Evolutionary conservation across 2,113 vertebrate genomes (phyloP), one percentile per base, ranked within the genome.

Genomic region (Leiothrix lutea): DNA sequence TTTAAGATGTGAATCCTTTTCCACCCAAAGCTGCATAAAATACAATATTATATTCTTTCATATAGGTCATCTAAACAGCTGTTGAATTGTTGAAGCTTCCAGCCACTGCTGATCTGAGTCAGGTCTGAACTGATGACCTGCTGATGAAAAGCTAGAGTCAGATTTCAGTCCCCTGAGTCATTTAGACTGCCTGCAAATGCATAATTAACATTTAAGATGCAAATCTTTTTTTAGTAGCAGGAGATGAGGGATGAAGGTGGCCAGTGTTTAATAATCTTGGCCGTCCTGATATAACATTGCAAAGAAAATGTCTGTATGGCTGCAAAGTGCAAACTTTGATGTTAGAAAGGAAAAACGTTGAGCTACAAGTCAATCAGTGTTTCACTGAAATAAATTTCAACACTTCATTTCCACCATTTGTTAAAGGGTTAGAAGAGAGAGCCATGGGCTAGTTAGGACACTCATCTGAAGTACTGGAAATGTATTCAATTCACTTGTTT

Each of bases 171-270:
- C 87, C 92, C 47, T 56, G 85, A 92, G 93, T 91, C 87, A 86
- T 86, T 91, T 90, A 92, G 42, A 28, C 64, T 93, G 84, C 51
- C 51, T 83, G 87, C 58, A 95, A 87, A 93, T 58, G 87, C 56
- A 75, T 95, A 95, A 95, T 94, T 97, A 95, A 91, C 81, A 93
- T 95, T 88, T 88, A 86, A 92, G 81, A 82, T 93, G 71, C 35
- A 66, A 74, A 15, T 36, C 51, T 95, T 82, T 94, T 95, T 96
- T 96, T 91, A 93, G 94, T 78, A 86, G n/a, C 58, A 38, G 44
- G 29, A 78, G 45, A 73, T 50, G 45, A 80, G 35, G 29, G 47
- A 73, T 71, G 64, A 81, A 89, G 45, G 45, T 61, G 80, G 38
- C 40, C 51, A 40, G 20, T 86, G 40, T 79, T 95, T 94, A 94